These are phyloP conservation scores for Drosophila chauvacae DNA, from an alignment of 1,140 invertebrate genomes.

Conservation along the genomic window DNA sequence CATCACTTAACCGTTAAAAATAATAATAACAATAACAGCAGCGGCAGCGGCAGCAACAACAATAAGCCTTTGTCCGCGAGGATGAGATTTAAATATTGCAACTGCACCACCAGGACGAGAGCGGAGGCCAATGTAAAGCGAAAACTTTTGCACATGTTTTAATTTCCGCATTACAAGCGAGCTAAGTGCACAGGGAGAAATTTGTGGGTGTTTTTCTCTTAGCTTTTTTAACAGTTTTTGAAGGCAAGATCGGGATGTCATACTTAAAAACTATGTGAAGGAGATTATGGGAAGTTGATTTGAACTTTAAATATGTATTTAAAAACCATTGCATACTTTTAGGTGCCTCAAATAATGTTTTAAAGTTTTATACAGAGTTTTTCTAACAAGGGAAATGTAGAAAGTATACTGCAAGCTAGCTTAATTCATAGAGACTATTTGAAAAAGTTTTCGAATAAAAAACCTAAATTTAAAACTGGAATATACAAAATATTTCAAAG, in stretches of 20 bases:
- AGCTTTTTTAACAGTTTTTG: neutral
- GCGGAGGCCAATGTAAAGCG: constrained; percentile 47
- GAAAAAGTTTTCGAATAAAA: no score
- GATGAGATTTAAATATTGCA: constrained; percentile 75
- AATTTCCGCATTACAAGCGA: constrained; percentile 79
- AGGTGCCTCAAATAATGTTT: neutral
- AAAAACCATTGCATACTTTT: no score
- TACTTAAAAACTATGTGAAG: neutral
- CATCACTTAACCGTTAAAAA: constrained; percentile 84
- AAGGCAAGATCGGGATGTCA: neutral
- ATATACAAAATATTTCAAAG: no score
- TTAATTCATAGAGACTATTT: no score
- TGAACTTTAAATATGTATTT: no score
- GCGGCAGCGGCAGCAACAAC: constrained; percentile 41
- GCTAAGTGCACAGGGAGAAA: neutral
- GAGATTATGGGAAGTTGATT: neutral
- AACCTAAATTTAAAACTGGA: no score
- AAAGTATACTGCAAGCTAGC: neutral
- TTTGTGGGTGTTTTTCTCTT: fast-evolving
- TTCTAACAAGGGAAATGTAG: neutral
- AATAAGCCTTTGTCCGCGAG: constrained; percentile 57
- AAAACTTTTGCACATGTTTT: constrained; percentile 75
- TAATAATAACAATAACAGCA: constrained; percentile 69
- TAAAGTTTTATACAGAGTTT: neutral
- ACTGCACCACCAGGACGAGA: constrained; percentile 8